These are phyloP conservation scores for Kryptopterus vitreolus DNA, from an alignment of 2,797 vertebrate species.

Conservation along the genomic window DNA sequence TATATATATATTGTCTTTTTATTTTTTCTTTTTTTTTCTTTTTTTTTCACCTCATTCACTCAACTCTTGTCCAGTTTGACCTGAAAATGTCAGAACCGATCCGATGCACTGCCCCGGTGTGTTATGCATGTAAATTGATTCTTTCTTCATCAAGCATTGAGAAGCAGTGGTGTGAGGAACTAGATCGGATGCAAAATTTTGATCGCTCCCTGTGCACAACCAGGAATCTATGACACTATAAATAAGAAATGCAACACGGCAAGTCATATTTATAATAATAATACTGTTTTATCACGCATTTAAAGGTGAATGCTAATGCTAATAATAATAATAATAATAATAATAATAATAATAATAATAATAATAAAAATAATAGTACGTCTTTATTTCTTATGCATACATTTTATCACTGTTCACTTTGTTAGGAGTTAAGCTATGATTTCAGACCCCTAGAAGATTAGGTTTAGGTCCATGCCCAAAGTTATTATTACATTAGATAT, in stretches of 20 bases:
- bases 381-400: too few species aligned
- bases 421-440: too few species aligned
- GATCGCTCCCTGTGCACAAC: background rate
- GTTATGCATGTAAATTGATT: constrained; percentile 1
- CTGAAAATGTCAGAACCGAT: constrained; percentile 6
- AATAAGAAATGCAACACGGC: background rate
- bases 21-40: too few species aligned
- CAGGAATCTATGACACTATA: background rate
- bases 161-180: background rate
- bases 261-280: background rate
- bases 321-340: too few species aligned
- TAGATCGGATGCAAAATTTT: background rate
- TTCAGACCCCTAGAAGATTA: too few species aligned
- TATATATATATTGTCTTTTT: too few species aligned
- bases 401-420: too few species aligned
- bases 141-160: background rate
- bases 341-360: background rate
- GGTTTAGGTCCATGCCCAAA: too few species aligned
- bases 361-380: too few species aligned
- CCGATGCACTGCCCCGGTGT: background rate
- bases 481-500: too few species aligned
- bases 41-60: background rate
- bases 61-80: constrained; percentile 6
- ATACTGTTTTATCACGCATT: background rate
- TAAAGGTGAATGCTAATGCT: background rate